Evolutionary conservation across 2,113 vertebrate genomes (phyloP).

Genomic region (Prietella phreatophila): DNA sequence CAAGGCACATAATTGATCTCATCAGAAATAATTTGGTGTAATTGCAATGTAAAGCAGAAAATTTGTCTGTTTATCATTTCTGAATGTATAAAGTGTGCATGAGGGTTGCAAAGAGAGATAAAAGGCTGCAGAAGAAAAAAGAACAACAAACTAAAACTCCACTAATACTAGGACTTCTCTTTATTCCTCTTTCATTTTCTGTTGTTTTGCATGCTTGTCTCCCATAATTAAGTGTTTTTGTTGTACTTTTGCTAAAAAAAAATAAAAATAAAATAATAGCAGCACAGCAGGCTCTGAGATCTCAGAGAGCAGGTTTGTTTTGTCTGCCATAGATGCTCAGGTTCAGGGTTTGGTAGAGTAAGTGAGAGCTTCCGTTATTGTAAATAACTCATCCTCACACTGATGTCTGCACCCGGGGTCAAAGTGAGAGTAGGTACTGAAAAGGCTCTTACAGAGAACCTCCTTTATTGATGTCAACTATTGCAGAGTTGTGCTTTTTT

Average conservation of each 20-base stretch:
- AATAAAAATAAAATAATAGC: too few relatives aligned
- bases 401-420: neutral
- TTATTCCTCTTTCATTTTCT: neutral
- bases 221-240: conserved; percentile 28
- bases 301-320: neutral
- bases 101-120: neutral
- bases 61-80: conserved; percentile 12
- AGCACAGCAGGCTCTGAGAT: neutral
- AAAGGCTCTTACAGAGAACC: neutral
- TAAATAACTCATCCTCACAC: neutral
- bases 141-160: neutral
- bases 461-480: conserved; percentile 9
- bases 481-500: conserved; percentile 13
- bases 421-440: neutral
- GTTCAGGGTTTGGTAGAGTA: neutral
- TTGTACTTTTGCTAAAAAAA: conserved; percentile 34
- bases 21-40: conserved; percentile 33
- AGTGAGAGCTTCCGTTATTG: neutral
- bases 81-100: neutral
- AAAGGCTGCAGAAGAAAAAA: neutral
- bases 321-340: conserved; percentile 33
- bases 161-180: neutral
- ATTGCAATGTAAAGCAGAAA: conserved; percentile 25
- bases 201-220: conserved; percentile 8
- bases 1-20: neutral